These are phyloP conservation scores for Urosaurus nigricauda DNA, from an alignment of 2,797 vertebrate species.

Conservation along the genomic window DNA sequence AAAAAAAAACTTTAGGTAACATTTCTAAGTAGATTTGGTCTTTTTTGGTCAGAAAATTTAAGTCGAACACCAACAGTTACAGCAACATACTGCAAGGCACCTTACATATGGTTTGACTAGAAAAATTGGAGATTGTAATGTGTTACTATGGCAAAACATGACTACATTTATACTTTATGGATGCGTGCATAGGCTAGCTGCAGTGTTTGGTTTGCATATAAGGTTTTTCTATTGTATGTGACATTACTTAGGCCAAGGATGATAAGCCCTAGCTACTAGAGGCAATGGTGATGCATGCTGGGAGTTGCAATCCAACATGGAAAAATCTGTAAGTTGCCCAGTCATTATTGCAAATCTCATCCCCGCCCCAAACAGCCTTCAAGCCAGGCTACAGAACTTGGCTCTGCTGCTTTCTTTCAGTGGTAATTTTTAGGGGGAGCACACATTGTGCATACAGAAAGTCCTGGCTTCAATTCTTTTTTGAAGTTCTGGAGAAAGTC, in stretches of 20 bases:
- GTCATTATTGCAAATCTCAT: too few relatives aligned
- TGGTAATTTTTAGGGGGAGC: too few relatives aligned
- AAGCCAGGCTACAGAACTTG: not conserved
- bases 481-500: not conserved
- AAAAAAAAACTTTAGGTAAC: conserved; percentile 82
- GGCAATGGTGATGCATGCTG: not conserved
- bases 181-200: too few relatives aligned
- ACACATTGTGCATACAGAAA: not conserved
- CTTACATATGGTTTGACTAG: not conserved
- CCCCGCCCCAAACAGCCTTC: not conserved
- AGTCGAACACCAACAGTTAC: too few relatives aligned
- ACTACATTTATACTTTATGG: not conserved
- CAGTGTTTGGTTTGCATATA: not conserved
- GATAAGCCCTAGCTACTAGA: not conserved
- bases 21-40: conserved; percentile 50
- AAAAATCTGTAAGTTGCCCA: not conserved
- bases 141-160: not conserved
- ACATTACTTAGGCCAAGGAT: not conserved
- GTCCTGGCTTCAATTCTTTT: not conserved
- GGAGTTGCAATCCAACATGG: not conserved
- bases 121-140: not conserved
- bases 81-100: not conserved
- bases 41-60: conserved; percentile 27
- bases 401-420: not conserved
- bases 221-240: not conserved